Evolutionary conservation across 2,113 vertebrate genomes (phyloP).

Genomic region (Carollia perspicillata): DNA sequence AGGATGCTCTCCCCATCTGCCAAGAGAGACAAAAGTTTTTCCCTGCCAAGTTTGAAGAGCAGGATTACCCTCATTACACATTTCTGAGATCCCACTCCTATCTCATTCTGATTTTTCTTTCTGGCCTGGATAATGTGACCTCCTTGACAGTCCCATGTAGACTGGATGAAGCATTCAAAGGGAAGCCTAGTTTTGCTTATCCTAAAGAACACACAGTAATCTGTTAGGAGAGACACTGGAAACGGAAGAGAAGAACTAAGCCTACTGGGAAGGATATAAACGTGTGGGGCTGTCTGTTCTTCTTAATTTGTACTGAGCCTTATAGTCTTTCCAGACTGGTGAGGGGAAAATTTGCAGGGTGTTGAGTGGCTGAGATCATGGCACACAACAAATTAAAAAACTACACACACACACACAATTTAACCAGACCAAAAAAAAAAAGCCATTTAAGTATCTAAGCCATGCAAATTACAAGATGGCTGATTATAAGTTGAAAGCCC

Average conservation of each 20-base stretch:
- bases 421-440: not conserved
- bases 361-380: not conserved
- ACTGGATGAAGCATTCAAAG: not conserved
- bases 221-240: not conserved
- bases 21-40: not conserved
- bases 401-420: not conserved
- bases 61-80: conserved; percentile 40
- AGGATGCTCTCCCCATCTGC: not conserved
- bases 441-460: not conserved
- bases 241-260: not conserved
- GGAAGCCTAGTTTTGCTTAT: not conserved
- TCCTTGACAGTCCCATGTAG: not conserved
- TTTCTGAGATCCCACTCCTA: not conserved
- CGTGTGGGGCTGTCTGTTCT: not conserved
- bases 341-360: not conserved
- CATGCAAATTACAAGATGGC: not conserved
- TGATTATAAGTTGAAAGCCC: not conserved
- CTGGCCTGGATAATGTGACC: not conserved
- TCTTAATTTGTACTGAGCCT: not conserved
- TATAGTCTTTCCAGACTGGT: not conserved
- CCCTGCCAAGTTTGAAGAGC: conserved; percentile 19
- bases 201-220: not conserved
- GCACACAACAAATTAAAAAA: not conserved
- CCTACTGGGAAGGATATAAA: not conserved
- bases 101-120: conserved; percentile 31